Conservation (phyloP, 2,888 invertebrate species). For the Dichetophora obliterata region DNA sequence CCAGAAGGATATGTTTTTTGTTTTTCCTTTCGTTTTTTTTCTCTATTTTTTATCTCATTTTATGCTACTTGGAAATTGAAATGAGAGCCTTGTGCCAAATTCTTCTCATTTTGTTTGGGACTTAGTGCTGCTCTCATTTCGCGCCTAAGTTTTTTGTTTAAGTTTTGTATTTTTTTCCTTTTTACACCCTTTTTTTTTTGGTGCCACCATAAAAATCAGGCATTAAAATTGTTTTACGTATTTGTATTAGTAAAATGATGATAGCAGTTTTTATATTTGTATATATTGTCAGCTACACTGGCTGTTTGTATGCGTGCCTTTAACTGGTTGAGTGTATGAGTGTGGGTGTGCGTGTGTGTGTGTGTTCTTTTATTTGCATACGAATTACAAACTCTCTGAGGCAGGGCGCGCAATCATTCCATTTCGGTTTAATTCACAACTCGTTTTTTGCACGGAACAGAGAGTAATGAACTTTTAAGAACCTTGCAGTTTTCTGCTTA, state of each 20-base stretch:
- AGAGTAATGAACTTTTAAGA: slow-evolving; percentile 64
- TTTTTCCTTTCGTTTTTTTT: neutral
- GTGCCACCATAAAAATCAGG: slow-evolving; percentile 12
- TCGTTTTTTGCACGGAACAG: slow-evolving; percentile 57
- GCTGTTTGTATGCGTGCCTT: slow-evolving; percentile 8
- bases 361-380: slow-evolving; percentile 56
- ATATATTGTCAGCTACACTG: neutral
- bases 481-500: slow-evolving; percentile 26
- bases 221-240: slow-evolving; percentile 12
- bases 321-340: slow-evolving; percentile 19
- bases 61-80: slow-evolving; percentile 6
- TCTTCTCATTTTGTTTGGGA: slow-evolving; percentile 13
- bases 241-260: slow-evolving; percentile 12
- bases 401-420: slow-evolving; percentile 59
- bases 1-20: neutral
- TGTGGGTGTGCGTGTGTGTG: slow-evolving; percentile 14
- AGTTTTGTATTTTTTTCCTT: neutral
- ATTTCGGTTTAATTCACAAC: slow-evolving; percentile 64
- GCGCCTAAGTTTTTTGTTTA: neutral
- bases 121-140: neutral
- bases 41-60: neutral
- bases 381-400: slow-evolving; percentile 64
- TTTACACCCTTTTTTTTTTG: neutral
- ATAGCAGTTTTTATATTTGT: slow-evolving; percentile 14
- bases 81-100: slow-evolving; percentile 39